A percentile compares a stretch with the other conserved stretches of the same genome.
Evolutionary conservation across 2,797 vertebrate species (phyloP).

Genomic region (Dicrostonyx torquatus): DNA sequence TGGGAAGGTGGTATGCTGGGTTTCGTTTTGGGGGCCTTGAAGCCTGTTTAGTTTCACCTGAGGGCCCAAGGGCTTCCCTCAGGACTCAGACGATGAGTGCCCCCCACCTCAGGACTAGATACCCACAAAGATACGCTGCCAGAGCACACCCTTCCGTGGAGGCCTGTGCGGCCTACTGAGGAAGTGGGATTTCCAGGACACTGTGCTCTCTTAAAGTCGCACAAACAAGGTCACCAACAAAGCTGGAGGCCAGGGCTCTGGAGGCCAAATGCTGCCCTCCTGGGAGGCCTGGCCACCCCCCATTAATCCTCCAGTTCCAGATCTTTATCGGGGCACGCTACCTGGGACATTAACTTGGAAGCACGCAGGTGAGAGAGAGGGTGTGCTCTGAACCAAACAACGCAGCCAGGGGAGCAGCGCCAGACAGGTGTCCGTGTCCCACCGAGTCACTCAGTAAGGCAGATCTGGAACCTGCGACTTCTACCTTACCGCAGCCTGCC

Average conservation of each 20-base stretch:
- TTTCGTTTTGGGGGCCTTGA: neutral
- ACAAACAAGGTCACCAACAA: conserved; percentile 45
- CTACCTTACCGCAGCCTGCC: rapidly evolving
- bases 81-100: rapidly evolving
- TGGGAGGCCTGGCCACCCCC: neutral
- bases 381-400: neutral
- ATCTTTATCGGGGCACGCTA: conserved; percentile 8
- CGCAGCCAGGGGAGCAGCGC: neutral
- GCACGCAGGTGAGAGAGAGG: neutral
- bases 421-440: neutral
- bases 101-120: neutral
- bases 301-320: conserved; percentile 30
- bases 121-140: rapidly evolving
- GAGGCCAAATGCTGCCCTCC: neutral
- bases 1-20: neutral
- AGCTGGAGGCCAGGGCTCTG: neutral
- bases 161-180: rapidly evolving
- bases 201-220: neutral
- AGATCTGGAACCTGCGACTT: rapidly evolving
- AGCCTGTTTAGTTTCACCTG: rapidly evolving
- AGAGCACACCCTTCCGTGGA: rapidly evolving
- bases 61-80: neutral
- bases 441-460: rapidly evolving
- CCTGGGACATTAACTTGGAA: conserved; percentile 61
- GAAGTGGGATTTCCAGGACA: neutral